Conservation (phyloP, 2,888 invertebrate genomes). For the Orthonychiurus folsomi region DNA sequence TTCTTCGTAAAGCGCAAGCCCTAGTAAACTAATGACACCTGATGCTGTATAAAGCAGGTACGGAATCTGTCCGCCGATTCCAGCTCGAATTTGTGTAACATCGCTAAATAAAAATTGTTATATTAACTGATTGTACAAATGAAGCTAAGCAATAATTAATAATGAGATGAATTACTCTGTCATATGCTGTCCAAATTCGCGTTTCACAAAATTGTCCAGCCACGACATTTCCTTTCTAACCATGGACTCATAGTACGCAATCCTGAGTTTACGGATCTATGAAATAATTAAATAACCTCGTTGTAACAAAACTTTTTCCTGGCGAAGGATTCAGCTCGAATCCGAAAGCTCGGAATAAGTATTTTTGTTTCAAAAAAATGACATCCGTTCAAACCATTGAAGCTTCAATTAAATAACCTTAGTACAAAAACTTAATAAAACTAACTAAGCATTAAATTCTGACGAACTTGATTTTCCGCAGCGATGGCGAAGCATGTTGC, state of each 20-base stretch:
- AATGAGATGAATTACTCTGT: constrained; percentile 16
- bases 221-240: constrained; percentile 29
- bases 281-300: too few species aligned
- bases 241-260: constrained; percentile 24
- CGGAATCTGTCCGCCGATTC: constrained; percentile 27
- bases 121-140: not conserved
- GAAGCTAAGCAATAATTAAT: not conserved
- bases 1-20: constrained; percentile 10
- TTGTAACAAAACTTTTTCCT: too few species aligned
- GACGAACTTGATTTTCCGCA: constrained; percentile 17
- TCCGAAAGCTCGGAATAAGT: too few species aligned
- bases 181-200: constrained; percentile 24
- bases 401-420: too few species aligned
- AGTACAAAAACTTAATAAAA: not conserved
- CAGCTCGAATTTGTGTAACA: constrained; percentile 23
- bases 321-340: too few species aligned
- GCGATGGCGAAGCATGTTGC: constrained; percentile 17
- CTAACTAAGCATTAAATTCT: not conserved
- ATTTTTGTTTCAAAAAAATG: too few species aligned
- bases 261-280: constrained; percentile 16
- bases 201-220: constrained; percentile 25
- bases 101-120: constrained; percentile 10
- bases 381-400: too few species aligned
- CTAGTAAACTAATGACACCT: constrained; percentile 9
- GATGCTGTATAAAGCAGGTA: constrained; percentile 13